Evolutionary conservation across 2,888 invertebrate genomes (phyloP).

Genomic region (Merodon equestris): DNA sequence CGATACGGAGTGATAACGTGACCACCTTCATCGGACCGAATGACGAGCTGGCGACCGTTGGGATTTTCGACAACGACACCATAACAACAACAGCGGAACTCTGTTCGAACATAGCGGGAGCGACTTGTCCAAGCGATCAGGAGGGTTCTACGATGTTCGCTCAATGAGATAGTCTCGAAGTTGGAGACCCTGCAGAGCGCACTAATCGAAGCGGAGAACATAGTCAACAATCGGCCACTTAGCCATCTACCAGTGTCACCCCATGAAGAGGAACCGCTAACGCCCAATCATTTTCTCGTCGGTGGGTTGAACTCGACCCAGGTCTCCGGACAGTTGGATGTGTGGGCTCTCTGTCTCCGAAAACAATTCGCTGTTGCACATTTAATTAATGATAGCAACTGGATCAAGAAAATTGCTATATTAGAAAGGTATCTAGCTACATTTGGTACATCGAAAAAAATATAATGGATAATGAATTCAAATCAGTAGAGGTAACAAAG

Average conservation of each 20-base stretch:
- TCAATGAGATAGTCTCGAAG: background rate
- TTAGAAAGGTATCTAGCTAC: background rate
- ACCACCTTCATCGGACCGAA: background rate
- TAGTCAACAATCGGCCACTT: background rate
- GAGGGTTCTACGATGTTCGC: background rate
- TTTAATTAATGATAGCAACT: constrained; percentile 16
- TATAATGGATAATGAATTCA: constrained; percentile 9
- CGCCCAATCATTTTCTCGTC: background rate
- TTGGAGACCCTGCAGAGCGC: too few relatives aligned
- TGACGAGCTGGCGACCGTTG: background rate
- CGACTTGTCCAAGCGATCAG: background rate
- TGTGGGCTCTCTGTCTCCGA: background rate
- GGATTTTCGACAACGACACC: background rate
- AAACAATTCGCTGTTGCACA: constrained; percentile 12
- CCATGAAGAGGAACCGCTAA: background rate
- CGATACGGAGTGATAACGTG: background rate
- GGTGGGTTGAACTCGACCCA: constrained; percentile 1
- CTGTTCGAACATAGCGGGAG: background rate
- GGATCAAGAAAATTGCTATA: background rate
- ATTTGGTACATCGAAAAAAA: constrained; percentile 2
- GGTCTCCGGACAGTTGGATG: background rate
- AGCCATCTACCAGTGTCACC: background rate
- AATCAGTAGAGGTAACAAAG: background rate
- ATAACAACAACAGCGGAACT: background rate
- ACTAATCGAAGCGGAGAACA: too few relatives aligned